phyloP scores from a whole-genome alignment of 2,113 vertebrate species.

The Tetrax tetrax region DNA sequence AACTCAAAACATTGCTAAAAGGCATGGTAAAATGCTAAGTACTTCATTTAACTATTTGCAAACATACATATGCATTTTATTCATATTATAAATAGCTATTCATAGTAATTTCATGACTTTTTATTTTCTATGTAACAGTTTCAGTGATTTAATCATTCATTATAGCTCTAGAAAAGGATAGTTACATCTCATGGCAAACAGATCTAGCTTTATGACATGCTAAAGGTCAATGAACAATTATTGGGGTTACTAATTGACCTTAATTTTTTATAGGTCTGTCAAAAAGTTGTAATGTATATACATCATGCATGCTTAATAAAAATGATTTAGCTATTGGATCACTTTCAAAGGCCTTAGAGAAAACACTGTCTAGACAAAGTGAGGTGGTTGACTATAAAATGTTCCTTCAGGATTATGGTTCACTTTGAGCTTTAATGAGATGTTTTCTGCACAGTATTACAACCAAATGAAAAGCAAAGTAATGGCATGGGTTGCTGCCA shows the following conservation, averaged over 20 bases:
- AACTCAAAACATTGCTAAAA: neutral
- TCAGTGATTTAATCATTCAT: neutral
- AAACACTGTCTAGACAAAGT: constrained; percentile 41
- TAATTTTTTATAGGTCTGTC: constrained; percentile 63
- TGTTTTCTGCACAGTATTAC: neutral
- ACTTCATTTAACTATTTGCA: neutral
- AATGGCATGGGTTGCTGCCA: neutral
- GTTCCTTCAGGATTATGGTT: neutral
- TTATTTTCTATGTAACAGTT: neutral
- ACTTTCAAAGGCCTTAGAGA: constrained; percentile 57
- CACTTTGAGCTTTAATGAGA: neutral
- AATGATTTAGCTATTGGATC: constrained; percentile 40
- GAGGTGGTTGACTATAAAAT: neutral
- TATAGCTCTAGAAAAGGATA: neutral
- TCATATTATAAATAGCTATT: neutral
- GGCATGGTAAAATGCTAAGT: neutral
- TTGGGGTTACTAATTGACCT: constrained; percentile 64
- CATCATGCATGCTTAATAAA: neutral
- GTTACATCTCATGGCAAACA: neutral
- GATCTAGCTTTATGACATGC: constrained; percentile 16
- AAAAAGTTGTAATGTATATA: constrained; percentile 24
- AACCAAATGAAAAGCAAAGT: neutral
- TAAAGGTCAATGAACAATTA: constrained; percentile 54
- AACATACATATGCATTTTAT: neutral
- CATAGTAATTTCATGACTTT: neutral